Evolutionary conservation across 2,797 vertebrate species (phyloP).

Genomic region (Columba guinea): DNA sequence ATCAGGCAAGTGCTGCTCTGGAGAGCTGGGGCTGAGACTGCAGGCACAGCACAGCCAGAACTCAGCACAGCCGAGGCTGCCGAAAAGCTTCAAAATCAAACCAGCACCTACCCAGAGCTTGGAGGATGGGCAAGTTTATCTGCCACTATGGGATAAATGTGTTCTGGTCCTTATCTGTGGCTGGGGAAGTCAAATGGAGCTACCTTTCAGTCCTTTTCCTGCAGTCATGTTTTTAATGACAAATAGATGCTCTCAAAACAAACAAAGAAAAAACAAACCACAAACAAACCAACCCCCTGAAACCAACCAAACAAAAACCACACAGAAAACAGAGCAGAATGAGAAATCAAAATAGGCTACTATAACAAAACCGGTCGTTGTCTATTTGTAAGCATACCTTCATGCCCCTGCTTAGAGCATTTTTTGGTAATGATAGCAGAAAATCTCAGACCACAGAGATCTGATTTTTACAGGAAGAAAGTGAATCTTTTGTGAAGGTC

Average conservation of each 20-base stretch:
- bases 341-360: neutral
- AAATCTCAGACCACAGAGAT: neutral
- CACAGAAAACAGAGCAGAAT: neutral
- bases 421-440: neutral
- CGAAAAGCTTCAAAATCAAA: neutral
- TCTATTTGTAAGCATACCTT: neutral
- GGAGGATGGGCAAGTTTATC: neutral
- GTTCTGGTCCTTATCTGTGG: neutral
- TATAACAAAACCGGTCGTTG: neutral
- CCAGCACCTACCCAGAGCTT: too few species aligned
- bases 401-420: neutral
- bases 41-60: neutral
- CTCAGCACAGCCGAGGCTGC: accelerated
- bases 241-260: neutral
- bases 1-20: neutral
- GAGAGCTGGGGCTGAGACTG: neutral
- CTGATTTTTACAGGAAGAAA: slow-evolving; percentile 37
- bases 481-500: slow-evolving; percentile 12
- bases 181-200: neutral
- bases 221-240: neutral
- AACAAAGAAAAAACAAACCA: too few species aligned
- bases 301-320: neutral
- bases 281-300: too few species aligned
- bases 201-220: neutral
- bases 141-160: neutral